These are phyloP conservation scores for Phalanger gymnotis DNA, from an alignment of 2,797 vertebrate genomes.

Conservation along the genomic window DNA sequence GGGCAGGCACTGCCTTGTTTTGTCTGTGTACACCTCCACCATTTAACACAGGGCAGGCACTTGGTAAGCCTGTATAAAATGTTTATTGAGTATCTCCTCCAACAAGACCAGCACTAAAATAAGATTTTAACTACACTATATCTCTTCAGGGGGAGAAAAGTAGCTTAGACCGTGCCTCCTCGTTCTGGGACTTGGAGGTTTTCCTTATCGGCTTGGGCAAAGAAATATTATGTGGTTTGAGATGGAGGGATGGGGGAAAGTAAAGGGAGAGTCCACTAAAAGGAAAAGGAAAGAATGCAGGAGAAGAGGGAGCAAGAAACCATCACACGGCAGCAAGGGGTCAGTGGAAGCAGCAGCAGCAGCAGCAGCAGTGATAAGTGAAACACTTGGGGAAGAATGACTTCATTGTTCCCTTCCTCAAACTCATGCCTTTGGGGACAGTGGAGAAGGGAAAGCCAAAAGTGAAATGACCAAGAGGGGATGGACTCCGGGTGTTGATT, in stretches of 20 bases:
- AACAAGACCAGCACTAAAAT: not conserved
- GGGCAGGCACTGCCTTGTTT: too few species aligned
- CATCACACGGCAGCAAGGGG: not conserved
- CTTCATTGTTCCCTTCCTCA: not conserved
- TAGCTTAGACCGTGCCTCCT: not conserved
- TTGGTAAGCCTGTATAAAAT: not conserved
- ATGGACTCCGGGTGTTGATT: not conserved
- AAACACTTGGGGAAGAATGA: not conserved
- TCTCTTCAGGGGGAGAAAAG: not conserved
- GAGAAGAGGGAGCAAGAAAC: not conserved
- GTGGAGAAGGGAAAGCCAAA: not conserved
- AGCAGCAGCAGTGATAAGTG: not conserved
- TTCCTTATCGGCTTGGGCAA: not conserved
- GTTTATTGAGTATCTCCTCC: not conserved
- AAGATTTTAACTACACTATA: not conserved
- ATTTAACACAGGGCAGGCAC: not conserved
- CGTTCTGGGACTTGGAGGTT: not conserved
- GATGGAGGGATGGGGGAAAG: not conserved
- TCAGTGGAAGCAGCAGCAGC: not conserved
- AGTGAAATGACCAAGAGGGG: not conserved
- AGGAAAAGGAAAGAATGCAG: not conserved
- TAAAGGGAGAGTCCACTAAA: not conserved
- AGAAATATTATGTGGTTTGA: not conserved
- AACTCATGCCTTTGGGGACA: not conserved
- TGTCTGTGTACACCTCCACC: not conserved